Conservation (phyloP, 2,888 invertebrate species). For the Phrixothrix hirtus region DNA sequence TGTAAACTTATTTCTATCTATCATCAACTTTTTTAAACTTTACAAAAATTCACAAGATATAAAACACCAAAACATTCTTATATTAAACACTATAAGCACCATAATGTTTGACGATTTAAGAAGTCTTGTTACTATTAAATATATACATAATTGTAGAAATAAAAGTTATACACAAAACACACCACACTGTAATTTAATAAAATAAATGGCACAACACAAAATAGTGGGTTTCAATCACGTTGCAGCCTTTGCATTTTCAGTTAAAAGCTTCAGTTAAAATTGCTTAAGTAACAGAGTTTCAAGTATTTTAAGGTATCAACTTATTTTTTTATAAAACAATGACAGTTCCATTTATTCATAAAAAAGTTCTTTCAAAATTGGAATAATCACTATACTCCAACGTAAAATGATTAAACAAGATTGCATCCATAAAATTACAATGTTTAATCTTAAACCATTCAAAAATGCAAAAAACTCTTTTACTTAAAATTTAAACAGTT, state of each 20-base stretch:
- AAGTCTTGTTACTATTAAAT: conserved; percentile 38
- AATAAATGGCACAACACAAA: conserved; percentile 26
- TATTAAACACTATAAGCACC: conserved; percentile 48
- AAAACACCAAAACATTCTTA: conserved; percentile 29
- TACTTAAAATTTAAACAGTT: no score
- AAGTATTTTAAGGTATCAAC: no score
- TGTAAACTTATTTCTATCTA: conserved; percentile 24
- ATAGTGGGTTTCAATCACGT: conserved; percentile 9
- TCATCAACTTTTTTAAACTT: conserved; percentile 26
- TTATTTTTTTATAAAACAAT: no score
- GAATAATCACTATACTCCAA: no score
- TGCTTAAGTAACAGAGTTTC: no score
- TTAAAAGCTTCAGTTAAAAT: no score
- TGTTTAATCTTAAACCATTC: no score
- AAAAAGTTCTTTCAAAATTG: no score
- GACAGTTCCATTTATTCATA: no score
- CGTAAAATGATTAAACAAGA: no score
- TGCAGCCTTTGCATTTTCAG: conserved; percentile 6
- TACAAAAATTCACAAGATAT: conserved; percentile 31
- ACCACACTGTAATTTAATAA: conserved; percentile 18
- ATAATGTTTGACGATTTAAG: conserved; percentile 52
- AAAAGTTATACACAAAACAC: conserved; percentile 12
- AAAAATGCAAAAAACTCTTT: no score
- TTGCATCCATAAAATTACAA: no score
- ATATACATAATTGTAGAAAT: conserved; percentile 29